These are phyloP conservation scores for Chiloscyllium plagiosum DNA, from an alignment of 2,113 vertebrate genomes.

Conservation along the genomic window DNA sequence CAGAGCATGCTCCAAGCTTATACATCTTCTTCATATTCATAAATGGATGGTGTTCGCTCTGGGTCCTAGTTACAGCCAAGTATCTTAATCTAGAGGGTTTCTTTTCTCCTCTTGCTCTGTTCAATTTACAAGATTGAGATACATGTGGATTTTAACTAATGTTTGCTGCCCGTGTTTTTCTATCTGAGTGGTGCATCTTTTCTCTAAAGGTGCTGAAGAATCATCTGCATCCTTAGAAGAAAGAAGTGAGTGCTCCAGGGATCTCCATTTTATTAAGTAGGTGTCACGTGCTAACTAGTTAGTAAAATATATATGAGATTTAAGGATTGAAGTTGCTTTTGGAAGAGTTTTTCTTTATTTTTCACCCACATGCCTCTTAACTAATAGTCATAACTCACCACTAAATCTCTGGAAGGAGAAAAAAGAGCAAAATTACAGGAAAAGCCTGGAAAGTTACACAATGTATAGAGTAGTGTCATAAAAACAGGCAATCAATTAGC, in stretches of 20 bases:
- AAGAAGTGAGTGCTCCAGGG: background rate
- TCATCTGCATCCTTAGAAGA: background rate
- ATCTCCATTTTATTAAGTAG: background rate
- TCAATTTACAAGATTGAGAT: background rate
- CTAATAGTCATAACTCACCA: background rate
- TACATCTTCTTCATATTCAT: background rate
- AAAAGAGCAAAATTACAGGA: background rate
- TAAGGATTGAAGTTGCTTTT: background rate
- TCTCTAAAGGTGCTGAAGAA: background rate
- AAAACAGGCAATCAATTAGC: background rate
- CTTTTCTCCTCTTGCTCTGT: background rate
- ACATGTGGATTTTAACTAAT: background rate
- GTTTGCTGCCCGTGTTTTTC: background rate
- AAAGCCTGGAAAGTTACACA: background rate
- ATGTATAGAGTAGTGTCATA: background rate
- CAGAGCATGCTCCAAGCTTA: background rate
- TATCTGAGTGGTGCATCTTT: background rate
- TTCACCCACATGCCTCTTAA: background rate
- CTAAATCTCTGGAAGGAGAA: background rate
- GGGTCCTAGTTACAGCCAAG: background rate
- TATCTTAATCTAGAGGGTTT: background rate
- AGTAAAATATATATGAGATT: background rate
- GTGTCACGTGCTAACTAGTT: background rate
- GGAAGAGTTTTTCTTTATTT: background rate
- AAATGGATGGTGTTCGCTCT: background rate